Base-by-base conservation (phyloP, 2,888 invertebrate species). In the Eremobia ochroleuca region DNA sequence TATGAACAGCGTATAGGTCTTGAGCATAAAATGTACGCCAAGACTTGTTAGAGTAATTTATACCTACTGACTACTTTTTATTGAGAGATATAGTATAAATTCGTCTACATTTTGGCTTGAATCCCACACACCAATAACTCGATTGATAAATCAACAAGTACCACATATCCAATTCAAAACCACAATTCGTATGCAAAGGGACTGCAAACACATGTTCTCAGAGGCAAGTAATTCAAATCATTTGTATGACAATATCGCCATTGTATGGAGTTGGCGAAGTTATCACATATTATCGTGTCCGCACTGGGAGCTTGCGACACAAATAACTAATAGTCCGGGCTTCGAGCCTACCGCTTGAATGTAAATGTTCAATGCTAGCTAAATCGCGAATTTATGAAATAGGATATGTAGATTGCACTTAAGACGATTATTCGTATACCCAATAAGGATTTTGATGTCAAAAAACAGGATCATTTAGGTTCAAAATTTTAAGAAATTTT, bases 211-310 rank as follows among this genome's bases (percentile, higher is more conserved):
- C 72, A 83, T 81, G 76, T 67, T 70, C 73, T 55, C 62, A 62
- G 69, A 75, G 77, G 82, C 76, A 80, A 78, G 65, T 88, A 87
- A 83, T 84, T 85, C 78, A 84, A 87, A 84, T 84, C 88, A 86
- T 91, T 89, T 89, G 88, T 89, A 91, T 88, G 89, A 88, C 89
- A 91, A 91, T 88, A 90, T 89, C 85, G 79, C 89, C 88, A 91
- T 91, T 92, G 91, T 90, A 85, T 88, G 74, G 82, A 87, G 84
- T 85, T 85, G 79, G 87, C 79, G 79, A 88, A 90, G 87, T 91
- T 92, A 91, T 92, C 87, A 91, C 91, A 89, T 89, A 91, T 90
- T 91, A 90, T 90, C 85, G 83, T 89, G 91, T 88, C 89, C 81
- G 79, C 85, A 73, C 78, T 72, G 81, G 83, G 78, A 76, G 85